Evolutionary conservation across 2,113 vertebrate genomes (phyloP).

Genomic region (Probosciger aterrimus): DNA sequence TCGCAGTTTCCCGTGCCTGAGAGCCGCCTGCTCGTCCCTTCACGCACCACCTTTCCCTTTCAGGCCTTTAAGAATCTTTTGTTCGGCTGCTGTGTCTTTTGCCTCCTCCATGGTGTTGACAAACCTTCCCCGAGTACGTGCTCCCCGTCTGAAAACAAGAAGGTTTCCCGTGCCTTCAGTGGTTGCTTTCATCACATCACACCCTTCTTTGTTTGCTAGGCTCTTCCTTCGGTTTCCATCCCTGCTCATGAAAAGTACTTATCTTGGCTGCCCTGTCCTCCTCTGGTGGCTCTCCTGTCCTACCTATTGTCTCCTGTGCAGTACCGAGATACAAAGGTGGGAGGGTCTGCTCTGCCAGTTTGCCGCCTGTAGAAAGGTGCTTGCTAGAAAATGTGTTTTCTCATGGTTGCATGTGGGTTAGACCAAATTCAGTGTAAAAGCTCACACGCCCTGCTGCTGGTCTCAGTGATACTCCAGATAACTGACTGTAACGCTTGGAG

Average conservation of each 20-base stretch:
- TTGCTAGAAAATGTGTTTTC: not conserved
- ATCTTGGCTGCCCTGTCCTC: not conserved
- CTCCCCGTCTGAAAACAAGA: not conserved
- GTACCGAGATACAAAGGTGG: slow-evolving; percentile 45
- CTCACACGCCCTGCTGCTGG: not conserved
- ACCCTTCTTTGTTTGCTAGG: slow-evolving; percentile 39
- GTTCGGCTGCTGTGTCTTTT: not conserved
- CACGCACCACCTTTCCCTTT: not conserved
- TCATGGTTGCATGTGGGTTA: not conserved
- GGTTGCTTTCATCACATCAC: not conserved
- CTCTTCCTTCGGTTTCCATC: not conserved
- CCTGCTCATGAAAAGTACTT: not conserved
- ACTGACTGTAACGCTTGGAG: not conserved
- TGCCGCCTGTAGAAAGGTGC: not conserved
- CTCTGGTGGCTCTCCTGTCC: not conserved
- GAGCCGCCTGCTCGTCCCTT: not conserved
- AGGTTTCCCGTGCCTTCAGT: not conserved
- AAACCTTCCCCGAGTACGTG: not conserved
- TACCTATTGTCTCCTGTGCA: slow-evolving; percentile 48
- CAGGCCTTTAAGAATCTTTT: slow-evolving; percentile 9
- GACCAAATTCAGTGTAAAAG: not conserved
- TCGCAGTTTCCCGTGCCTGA: not conserved
- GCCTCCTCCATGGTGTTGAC: not conserved
- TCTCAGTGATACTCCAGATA: not conserved
- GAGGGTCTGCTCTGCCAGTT: slow-evolving; percentile 46